phyloP scores from a whole-genome alignment of 2,113 vertebrate species.

The Setophaga kirtlandii region DNA sequence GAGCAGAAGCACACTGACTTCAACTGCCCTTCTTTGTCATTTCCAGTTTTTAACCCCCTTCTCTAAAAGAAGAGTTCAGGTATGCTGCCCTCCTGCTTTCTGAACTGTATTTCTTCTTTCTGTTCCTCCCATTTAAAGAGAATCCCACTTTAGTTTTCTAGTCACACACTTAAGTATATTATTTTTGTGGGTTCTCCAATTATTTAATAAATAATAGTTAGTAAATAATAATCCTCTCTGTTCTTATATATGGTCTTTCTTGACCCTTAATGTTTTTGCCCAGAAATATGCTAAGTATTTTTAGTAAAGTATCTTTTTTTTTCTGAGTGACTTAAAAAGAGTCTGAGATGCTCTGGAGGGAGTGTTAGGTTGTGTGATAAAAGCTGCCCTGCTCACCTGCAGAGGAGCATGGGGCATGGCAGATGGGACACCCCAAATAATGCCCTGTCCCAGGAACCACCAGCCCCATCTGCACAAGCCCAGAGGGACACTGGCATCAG shows the following conservation, averaged over 20 bases:
- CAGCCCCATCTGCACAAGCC: background rate
- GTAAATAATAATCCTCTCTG: background rate
- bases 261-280: background rate
- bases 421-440: background rate
- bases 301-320: background rate
- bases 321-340: background rate
- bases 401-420: background rate
- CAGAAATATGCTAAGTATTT: background rate
- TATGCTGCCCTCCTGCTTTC: background rate
- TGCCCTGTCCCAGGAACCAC: background rate
- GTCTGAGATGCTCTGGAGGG: background rate
- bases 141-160: background rate
- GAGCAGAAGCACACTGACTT: background rate
- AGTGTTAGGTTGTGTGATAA: background rate
- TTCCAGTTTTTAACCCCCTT: background rate
- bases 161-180: background rate
- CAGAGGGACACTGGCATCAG: background rate
- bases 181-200: background rate
- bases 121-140: background rate
- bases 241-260: background rate
- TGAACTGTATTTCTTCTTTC: background rate
- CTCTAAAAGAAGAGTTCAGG: background rate
- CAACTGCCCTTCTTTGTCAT: background rate
- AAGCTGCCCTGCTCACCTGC: background rate
- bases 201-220: background rate